Base-by-base conservation (phyloP, 2,797 vertebrate species). In the Pseudochirops corinnae region DNA sequence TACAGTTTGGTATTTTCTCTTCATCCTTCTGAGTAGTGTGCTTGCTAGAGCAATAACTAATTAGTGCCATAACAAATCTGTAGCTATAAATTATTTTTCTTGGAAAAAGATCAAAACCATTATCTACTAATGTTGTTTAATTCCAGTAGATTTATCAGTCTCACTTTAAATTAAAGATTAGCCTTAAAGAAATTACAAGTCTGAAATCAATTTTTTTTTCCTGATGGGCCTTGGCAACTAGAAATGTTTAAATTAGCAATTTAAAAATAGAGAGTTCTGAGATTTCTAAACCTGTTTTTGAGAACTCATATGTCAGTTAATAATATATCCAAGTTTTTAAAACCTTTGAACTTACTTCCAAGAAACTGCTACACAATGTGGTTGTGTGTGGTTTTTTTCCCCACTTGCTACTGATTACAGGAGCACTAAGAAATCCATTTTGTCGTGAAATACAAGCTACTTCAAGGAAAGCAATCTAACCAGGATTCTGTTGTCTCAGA, bases 101-200 rank as follows among this genome's bases (percentile, higher is more conserved):
- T 98, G 97, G 98, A 98, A 97, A 82, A 3, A 62, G n/a, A 96
- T 95, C 97, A 98, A 98, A 98, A 97, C 93, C 93, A 95, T 96
- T 96, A 97, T 97, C 96, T 95, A 94, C 33, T 96, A 98, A 97
- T 94, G 92, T 95, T 95, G 52, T 96, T 96, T 96, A 93, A 96
- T 97, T 97, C n/a, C 74, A 97, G 50, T 94, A 97, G 90, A 97
- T 96, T 90, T 95, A 96, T 97, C 91, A 96, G 62, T 82, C 0
- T 5, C 53, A 92, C 91, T 98, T 97, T 96, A 91, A 94, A 95
- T 97, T 91, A 93, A 98, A 98, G 90, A 91, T 58, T 95, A 95
- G 90, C 93, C 39, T 96, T 97, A 95, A 97, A 94, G 55, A 97
- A 96, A 94, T 96, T 93, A 21, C 5, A 90, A 82, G 55, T 87